Evolutionary conservation across 64 coral and sea anemone species (phyloP).

Genomic region (Acropora tenuis): DNA sequence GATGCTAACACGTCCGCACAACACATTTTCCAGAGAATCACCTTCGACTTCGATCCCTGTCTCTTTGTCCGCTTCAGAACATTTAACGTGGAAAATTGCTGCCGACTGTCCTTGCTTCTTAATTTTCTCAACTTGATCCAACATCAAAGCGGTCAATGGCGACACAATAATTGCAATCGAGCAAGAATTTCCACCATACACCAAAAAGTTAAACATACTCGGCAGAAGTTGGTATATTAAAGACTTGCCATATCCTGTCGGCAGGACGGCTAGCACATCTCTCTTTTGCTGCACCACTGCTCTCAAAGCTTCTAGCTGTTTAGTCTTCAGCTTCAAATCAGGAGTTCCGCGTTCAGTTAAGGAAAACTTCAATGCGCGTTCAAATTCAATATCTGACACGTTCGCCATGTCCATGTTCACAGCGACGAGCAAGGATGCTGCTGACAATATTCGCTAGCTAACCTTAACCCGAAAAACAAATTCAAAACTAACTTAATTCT

Average conservation of each 20-base stretch:
- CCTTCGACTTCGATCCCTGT: neutral
- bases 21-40: slow-evolving; percentile 24
- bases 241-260: neutral
- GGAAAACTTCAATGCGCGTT: no score
- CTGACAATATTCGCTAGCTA: no score
- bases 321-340: neutral
- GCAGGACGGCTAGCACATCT: neutral
- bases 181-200: neutral
- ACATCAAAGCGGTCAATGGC: slow-evolving; percentile 21
- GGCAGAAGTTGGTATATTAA: neutral
- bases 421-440: no score
- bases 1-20: neutral
- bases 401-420: no score
- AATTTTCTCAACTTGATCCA: slow-evolving; percentile 28
- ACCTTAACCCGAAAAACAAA: no score
- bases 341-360: neutral
- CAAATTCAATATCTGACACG: no score
- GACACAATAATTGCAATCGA: slow-evolving; percentile 23
- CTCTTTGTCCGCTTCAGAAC: neutral
- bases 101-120: slow-evolving; percentile 9
- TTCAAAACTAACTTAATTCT: no score
- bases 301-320: neutral
- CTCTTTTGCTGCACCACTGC: slow-evolving; percentile 3
- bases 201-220: neutral
- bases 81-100: neutral